Evolutionary conservation across 1,140 invertebrate genomes (phyloP).

Genomic region (Eciton burchellii): DNA sequence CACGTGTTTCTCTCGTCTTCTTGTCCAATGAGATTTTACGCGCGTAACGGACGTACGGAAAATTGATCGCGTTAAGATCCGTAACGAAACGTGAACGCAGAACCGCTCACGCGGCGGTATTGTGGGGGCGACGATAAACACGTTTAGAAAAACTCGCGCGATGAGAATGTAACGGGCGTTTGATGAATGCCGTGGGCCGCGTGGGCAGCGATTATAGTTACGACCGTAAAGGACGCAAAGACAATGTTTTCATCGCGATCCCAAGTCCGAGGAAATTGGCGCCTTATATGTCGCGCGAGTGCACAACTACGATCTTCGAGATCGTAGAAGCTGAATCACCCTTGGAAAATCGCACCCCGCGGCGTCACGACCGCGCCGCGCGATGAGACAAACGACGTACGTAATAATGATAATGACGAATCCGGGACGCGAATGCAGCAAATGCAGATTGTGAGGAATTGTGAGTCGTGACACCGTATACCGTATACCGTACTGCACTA

Average conservation of each 20-base stretch:
- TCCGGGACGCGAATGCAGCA: neutral
- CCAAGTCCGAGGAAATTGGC: conserved; percentile 24
- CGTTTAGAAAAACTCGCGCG: neutral
- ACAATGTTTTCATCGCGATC: conserved; percentile 35
- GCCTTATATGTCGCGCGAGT: conserved; percentile 47
- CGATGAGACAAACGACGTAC: too few species aligned
- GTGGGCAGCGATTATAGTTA: conserved; percentile 35
- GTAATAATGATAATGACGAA: too few species aligned
- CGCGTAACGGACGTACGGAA: neutral
- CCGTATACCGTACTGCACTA: too few species aligned
- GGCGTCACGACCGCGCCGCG: too few species aligned
- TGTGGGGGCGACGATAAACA: conserved; percentile 26
- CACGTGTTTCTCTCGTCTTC: too few species aligned
- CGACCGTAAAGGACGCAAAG: conserved; percentile 12
- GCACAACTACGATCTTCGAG: neutral
- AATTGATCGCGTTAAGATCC: neutral
- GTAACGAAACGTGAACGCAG: neutral
- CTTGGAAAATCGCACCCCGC: neutral
- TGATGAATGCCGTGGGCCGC: neutral
- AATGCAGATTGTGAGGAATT: too few species aligned
- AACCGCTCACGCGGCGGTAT: neutral
- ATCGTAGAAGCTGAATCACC: conserved; percentile 31
- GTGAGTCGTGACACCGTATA: too few species aligned
- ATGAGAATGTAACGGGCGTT: conserved; percentile 5
- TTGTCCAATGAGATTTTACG: neutral